phyloP scores from a whole-genome alignment of 2,888 invertebrate genomes.

The Monochamus alternatus region DNA sequence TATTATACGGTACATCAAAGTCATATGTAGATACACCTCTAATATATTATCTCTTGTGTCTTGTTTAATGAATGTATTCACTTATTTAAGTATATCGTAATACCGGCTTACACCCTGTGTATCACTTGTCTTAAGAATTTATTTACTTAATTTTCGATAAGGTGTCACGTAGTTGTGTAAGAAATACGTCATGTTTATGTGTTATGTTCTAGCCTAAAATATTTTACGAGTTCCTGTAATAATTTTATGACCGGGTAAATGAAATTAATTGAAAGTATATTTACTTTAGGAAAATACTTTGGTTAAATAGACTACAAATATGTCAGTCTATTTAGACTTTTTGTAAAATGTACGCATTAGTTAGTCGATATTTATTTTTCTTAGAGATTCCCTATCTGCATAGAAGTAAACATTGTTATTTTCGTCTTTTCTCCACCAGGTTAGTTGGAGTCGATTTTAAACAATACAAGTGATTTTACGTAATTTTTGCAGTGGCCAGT shows the following conservation, averaged over 20 bases:
- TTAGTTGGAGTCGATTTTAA: constrained; percentile 20
- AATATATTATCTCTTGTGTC: no score
- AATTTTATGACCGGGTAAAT: constrained; percentile 22
- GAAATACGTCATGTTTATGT: neutral
- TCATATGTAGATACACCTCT: no score
- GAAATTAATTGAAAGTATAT: constrained; percentile 25
- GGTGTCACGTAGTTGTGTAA: neutral
- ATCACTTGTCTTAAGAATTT: neutral
- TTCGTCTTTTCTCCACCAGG: constrained; percentile 9
- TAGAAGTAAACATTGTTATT: constrained; percentile 21
- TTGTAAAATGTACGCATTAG: constrained; percentile 29
- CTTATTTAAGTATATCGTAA: no score
- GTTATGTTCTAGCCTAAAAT: neutral
- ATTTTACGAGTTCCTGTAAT: constrained; percentile 18
- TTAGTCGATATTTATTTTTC: constrained; percentile 22
- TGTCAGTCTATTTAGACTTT: constrained; percentile 36
- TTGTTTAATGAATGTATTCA: no score
- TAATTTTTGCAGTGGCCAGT: no score
- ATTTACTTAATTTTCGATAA: neutral
- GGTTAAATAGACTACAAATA: constrained; percentile 36
- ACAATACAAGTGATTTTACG: constrained; percentile 17
- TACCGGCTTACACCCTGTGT: no score
- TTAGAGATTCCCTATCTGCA: constrained; percentile 1
- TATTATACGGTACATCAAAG: no score
- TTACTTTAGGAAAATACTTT: constrained; percentile 25